Conservation (phyloP, 2,113 vertebrate genomes). For the Trematocara macrostoma region DNA sequence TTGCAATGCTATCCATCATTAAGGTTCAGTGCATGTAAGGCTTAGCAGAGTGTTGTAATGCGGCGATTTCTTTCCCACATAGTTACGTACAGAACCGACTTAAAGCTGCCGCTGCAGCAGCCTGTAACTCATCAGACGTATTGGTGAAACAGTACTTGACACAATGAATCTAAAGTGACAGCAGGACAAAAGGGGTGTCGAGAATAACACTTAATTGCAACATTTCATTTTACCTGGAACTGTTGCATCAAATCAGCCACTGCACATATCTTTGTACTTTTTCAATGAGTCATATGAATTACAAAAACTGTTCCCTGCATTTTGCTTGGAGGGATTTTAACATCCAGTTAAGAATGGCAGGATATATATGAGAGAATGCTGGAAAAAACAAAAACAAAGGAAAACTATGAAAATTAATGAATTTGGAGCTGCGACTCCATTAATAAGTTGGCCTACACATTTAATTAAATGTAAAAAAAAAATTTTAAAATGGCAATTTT, state of each 20-base stretch:
- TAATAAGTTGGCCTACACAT: neutral
- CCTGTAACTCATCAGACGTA: neutral
- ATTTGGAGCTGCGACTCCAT: neutral
- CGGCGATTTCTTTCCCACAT: neutral
- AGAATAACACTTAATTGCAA: neutral
- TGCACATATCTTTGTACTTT: neutral
- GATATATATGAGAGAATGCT: neutral
- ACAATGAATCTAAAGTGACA: neutral
- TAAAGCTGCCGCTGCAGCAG: neutral
- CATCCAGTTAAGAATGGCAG: neutral
- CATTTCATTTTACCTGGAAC: neutral
- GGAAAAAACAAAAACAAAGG: neutral
- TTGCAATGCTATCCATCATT: neutral
- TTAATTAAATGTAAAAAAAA: neutral
- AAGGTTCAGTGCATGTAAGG: neutral
- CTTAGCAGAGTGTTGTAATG: neutral
- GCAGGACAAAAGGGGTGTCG: neutral
- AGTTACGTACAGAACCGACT: neutral
- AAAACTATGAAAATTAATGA: neutral
- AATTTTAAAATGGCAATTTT: fast-evolving
- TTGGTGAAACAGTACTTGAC: neutral
- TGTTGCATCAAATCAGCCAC: neutral
- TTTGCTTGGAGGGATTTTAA: neutral
- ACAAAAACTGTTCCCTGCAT: neutral
- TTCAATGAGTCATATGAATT: neutral